These are phyloP conservation scores for Clavelina lepadiformis DNA, from an alignment of 23 tunicate genomes.

Conservation along the genomic window DNA sequence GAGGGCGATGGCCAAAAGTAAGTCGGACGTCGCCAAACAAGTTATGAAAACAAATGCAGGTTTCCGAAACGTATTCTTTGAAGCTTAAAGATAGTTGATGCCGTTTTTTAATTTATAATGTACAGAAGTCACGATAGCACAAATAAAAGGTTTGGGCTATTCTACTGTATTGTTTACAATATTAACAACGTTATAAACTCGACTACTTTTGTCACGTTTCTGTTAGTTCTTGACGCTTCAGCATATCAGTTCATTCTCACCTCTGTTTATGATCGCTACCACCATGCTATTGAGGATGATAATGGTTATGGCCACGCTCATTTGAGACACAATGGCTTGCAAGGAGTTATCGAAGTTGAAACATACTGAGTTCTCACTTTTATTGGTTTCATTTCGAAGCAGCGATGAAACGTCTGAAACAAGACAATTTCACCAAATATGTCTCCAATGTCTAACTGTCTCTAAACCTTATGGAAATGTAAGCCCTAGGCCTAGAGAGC, in stretches of 20 bases:
- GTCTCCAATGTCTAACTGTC: too few relatives aligned
- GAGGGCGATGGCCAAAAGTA: slow-evolving; percentile 26
- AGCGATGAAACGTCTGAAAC: not conserved
- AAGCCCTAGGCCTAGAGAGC: too few relatives aligned
- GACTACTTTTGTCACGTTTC: too few relatives aligned
- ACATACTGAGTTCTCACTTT: slow-evolving; percentile 13
- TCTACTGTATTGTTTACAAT: too few relatives aligned
- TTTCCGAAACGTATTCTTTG: slow-evolving; percentile 32
- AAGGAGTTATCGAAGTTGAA: slow-evolving; percentile 41
- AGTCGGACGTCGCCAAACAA: slow-evolving; percentile 47
- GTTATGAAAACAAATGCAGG: slow-evolving; percentile 67
- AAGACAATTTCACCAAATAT: too few relatives aligned
- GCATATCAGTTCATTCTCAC: too few relatives aligned
- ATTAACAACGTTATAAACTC: too few relatives aligned
- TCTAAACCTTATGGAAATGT: too few relatives aligned
- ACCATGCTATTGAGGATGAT: slow-evolving; percentile 50
- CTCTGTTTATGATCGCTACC: slow-evolving; percentile 31
- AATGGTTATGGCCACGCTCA: slow-evolving; percentile 38
- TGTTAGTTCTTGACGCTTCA: too few relatives aligned
- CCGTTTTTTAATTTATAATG: not conserved
- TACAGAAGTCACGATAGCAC: too few relatives aligned
- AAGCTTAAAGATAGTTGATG: slow-evolving; percentile 12
- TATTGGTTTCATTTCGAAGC: not conserved
- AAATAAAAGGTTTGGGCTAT: too few relatives aligned
- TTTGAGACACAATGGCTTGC: slow-evolving; percentile 28